Conservation (phyloP, 2,113 vertebrate genomes). For the Corythoichthys intestinalis region DNA sequence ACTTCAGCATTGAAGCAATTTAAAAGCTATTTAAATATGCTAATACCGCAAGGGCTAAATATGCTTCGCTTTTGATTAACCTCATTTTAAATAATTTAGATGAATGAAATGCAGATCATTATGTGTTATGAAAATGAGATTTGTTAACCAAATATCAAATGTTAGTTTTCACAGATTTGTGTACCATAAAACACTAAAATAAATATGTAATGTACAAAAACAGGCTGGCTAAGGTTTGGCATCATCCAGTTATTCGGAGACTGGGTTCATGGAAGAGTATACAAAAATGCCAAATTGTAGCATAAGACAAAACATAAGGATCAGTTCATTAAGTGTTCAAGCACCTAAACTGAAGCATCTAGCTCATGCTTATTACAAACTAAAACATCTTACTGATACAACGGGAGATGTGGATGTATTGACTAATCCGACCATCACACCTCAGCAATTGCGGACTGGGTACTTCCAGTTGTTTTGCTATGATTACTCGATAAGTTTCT, state of each 20-base stretch:
- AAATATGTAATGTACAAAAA: not conserved
- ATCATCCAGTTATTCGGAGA: not conserved
- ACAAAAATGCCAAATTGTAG: not conserved
- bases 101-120: conserved; percentile 38
- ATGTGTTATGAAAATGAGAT: conserved; percentile 49
- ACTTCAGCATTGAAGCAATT: conserved; percentile 37
- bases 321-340: not conserved
- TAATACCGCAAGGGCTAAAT: conserved; percentile 30
- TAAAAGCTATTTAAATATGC: conserved; percentile 45
- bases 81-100: conserved; percentile 42
- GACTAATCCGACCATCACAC: no score
- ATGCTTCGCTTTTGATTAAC: conserved; percentile 49
- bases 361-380: not conserved
- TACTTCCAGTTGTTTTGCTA: no score
- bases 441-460: no score
- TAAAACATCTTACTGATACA: not conserved
- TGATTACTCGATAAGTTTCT: no score
- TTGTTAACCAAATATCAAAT: conserved; percentile 33
- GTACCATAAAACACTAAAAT: not conserved
- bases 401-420: no score
- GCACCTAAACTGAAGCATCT: not conserved
- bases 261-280: not conserved
- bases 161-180: conserved; percentile 33
- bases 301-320: not conserved
- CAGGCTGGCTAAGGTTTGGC: not conserved